Evolutionary conservation across 2,797 vertebrate genomes (phyloP), one percentile per base, ranked within the genome.

Genomic region (Hyperoplus lanceolatus): DNA sequence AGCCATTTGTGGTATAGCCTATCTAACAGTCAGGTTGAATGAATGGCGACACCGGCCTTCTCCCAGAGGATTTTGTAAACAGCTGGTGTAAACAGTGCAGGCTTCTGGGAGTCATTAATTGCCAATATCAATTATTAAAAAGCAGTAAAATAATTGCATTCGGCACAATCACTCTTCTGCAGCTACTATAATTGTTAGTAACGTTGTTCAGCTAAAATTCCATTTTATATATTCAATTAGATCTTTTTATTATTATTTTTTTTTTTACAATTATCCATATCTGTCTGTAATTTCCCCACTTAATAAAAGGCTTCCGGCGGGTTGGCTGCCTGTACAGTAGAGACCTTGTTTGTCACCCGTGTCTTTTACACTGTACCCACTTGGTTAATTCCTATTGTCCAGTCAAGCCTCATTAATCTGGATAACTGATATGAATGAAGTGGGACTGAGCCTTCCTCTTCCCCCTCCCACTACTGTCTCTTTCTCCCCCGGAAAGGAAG

Each of bases 341-440:
- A 72, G 67, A 75, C 82, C 82, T 92, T 93, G 92, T 94, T 93
- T 90, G 77, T 88, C 82, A 84, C 82, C 75, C 70, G 54, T 87
- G 87, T 89, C 75, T 81, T 84, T 88, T 81, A 86, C 88, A 92
- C 89, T 86, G 78, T 79, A 88, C 73, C 80, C 86, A 82, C 65
- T 86, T 82, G 61, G 84, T 87, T 91, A 90, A 93, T 87, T 84
- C 87, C 92, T 71, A 89, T 91, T 92, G 90, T 93, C 86, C 83
- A 89, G 88, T 91, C 87, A 84, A 86, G 81, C 83, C 91, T 93
- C 89, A 92, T 93, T 94, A 94, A 85, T 89, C 61, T 81, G 82
- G 84, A 92, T 62, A 88, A 88, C 82, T 85, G 75, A 90, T 86
- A 91, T 88, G 84, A 93, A 94, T 91, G 79, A 90, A 86, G 80